These are phyloP conservation scores for Drosophila pseudotalamancana DNA, from an alignment of 2,888 invertebrate genomes.

Conservation along the genomic window DNA sequence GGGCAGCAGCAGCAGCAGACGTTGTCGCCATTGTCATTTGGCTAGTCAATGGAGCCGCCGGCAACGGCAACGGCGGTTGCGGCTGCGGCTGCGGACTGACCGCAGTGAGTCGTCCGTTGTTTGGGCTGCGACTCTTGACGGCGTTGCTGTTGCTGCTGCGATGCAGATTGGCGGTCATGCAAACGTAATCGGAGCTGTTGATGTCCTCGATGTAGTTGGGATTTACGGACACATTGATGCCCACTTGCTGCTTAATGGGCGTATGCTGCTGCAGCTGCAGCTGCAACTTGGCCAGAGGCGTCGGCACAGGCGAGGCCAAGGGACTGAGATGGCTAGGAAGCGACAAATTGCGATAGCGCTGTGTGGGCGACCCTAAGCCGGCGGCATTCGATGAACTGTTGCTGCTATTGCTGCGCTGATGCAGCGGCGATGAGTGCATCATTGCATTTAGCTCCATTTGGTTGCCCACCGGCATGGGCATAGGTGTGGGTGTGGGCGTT, in stretches of 20 bases:
- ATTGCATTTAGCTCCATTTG: constrained; percentile 65
- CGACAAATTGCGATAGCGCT: constrained; percentile 83
- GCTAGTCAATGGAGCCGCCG: constrained; percentile 9
- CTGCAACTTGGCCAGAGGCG: constrained; percentile 66
- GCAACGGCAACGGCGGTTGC: constrained; percentile 13
- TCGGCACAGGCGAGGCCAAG: constrained; percentile 49
- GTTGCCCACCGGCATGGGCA: constrained; percentile 32
- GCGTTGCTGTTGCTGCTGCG: constrained; percentile 44
- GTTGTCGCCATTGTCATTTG: constrained; percentile 46
- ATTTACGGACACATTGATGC: constrained; percentile 83
- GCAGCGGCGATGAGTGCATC: constrained; percentile 78
- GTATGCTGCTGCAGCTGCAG: constrained; percentile 80
- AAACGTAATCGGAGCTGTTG: constrained; percentile 92
- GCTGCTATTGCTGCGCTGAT: constrained; percentile 80
- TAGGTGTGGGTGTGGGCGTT: constrained; percentile 41
- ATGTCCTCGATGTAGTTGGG: constrained; percentile 88
- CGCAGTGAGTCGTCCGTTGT: constrained; percentile 29
- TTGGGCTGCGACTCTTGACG: constrained; percentile 46
- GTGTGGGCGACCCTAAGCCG: constrained; percentile 60
- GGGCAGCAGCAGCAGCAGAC: constrained; percentile 40
- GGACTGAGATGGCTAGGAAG: constrained; percentile 80
- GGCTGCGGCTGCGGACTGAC: constrained; percentile 49
- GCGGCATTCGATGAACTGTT: constrained; percentile 5
- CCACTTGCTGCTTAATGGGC: constrained; percentile 74
- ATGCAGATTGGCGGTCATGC: constrained; percentile 91